Evolutionary conservation across 1,140 invertebrate genomes (phyloP), one percentile per base, ranked within the genome.

Genomic region (Pogonomyrmex barbatus): DNA sequence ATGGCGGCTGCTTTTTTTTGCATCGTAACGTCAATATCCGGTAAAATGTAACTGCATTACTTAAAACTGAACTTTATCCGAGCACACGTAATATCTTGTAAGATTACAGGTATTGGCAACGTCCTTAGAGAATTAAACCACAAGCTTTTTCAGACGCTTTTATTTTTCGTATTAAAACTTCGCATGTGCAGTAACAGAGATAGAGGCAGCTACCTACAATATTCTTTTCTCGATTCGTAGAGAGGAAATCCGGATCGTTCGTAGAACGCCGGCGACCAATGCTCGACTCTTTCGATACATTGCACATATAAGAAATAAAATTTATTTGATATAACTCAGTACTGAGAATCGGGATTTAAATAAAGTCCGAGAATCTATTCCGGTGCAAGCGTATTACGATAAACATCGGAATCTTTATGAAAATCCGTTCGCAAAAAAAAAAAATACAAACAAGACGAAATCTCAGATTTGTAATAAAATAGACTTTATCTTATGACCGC

Each of bases 311-410:
- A 79, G 47, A 68, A 54, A 52, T 67, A 79, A 52, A 79, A 67
- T 67, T 52, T 79, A 79, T 79, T 78, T 78, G 17, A 79, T 67
- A 63, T 39, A 39, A 79, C 42, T 63, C 58, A 39, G 42, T 39
- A 30, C 2, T 6, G 42, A 39, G 58, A 65, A 24, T 67, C 45
- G 36, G 42, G 77, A 79, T 68, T 78, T 68, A 54, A 50, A 68
- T 79, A 68, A 68, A 79, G n/a, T 10, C 24, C n/a, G 47, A 30
- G 50, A 6, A 39, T 14, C 17, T 60, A 4, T 30, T 56, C 8
- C 62, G 3, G 42, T 42, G 47, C 47, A 14, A 54, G 50, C 77
- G 4, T 39, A 47, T 50, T 14, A 9, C 62, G 30, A 67, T 67
- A 67, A 79, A 67, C 12, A 24, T 68, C n/a, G 10, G 12, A 62